Evolutionary conservation across 2,113 vertebrate genomes (phyloP).

Genomic region (Podiceps cristatus): DNA sequence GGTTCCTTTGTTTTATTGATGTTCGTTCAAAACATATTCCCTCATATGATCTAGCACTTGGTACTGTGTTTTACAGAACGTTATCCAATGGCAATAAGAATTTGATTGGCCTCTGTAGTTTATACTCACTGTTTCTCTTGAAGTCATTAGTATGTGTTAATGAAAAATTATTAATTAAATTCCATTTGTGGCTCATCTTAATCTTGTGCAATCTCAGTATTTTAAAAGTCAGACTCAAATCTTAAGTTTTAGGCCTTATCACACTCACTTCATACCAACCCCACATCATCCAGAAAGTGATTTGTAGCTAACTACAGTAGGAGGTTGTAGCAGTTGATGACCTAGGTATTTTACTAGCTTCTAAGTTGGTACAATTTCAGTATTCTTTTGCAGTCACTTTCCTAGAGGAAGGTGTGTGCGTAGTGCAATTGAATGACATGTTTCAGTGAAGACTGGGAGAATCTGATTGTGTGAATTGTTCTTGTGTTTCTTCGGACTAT

Average conservation of each 20-base stretch:
- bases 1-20: not conserved
- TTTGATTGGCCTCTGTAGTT: not conserved
- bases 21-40: not conserved
- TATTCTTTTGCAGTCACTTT: not conserved
- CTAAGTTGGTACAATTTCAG: not conserved
- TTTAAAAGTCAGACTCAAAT: not conserved
- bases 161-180: not conserved
- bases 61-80: not conserved
- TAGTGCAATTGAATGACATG: not conserved
- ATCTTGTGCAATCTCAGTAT: not conserved
- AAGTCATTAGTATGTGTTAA: not conserved
- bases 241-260: not conserved
- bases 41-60: not conserved
- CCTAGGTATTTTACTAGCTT: not conserved
- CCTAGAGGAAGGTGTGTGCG: not conserved
- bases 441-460: not conserved
- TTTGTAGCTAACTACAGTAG: not conserved
- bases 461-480: not conserved
- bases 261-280: not conserved
- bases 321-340: not conserved
- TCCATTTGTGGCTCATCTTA: not conserved
- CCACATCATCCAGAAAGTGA: not conserved
- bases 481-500: not conserved
- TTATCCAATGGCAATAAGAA: not conserved
- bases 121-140: not conserved